phyloP scores from a whole-genome alignment of 2,888 invertebrate genomes.

The Pomacea canaliculata region DNA sequence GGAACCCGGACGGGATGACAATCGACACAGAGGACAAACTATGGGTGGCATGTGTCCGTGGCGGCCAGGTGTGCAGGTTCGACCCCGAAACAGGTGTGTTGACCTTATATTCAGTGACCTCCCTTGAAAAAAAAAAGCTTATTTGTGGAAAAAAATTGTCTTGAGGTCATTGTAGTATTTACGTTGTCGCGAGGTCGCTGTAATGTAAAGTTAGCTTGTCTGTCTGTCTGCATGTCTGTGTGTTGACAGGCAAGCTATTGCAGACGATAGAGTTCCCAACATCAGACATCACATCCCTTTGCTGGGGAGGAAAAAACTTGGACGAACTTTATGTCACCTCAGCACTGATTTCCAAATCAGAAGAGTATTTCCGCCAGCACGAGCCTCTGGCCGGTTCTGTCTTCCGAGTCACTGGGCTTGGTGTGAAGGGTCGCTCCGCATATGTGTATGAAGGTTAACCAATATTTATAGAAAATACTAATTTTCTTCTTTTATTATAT shows the following conservation, averaged over 20 bases:
- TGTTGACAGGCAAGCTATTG: constrained; percentile 71
- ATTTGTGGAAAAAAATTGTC: too few species aligned
- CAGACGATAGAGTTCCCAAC: constrained; percentile 77
- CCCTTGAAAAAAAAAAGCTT: too few species aligned
- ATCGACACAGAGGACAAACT: constrained; percentile 78
- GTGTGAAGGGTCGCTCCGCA: constrained; percentile 56
- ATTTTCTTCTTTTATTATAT: too few species aligned
- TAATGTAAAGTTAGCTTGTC: too few species aligned
- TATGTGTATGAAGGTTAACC: constrained; percentile 29
- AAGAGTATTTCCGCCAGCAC: constrained; percentile 65
- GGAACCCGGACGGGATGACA: constrained; percentile 33
- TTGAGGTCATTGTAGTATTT: too few species aligned
- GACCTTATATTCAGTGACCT: too few species aligned
- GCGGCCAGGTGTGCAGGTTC: constrained; percentile 75
- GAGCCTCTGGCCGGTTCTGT: constrained; percentile 64
- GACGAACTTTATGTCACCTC: constrained; percentile 81
- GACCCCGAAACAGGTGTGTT: constrained; percentile 66
- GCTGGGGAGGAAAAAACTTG: constrained; percentile 79
- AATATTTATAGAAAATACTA: too few species aligned
- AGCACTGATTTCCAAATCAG: constrained; percentile 68
- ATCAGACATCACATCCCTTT: constrained; percentile 79
- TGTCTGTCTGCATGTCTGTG: too few species aligned
- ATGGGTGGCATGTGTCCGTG: constrained; percentile 83
- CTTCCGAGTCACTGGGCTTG: constrained; percentile 63
- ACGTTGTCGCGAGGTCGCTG: too few species aligned